phyloP scores from a whole-genome alignment of 2,113 vertebrate genomes.

The Sebastes fasciatus region DNA sequence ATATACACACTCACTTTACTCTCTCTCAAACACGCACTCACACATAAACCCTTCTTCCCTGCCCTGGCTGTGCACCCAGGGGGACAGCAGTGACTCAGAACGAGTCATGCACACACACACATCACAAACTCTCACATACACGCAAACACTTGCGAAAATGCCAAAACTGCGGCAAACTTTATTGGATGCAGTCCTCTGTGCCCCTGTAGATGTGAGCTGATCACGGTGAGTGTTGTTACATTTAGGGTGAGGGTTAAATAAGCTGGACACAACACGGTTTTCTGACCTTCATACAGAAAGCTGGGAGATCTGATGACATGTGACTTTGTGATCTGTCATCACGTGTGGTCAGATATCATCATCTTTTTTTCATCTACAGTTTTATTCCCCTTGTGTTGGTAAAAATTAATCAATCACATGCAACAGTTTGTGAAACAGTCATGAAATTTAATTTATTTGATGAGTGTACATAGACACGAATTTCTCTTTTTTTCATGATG shows the following conservation, averaged over 20 bases:
- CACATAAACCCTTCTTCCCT: conserved; percentile 50
- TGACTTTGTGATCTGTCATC: conserved; percentile 21
- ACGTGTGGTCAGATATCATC: conserved; percentile 15
- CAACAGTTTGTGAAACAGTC: too few relatives aligned
- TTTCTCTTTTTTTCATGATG: too few relatives aligned
- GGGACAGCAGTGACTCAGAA: conserved; percentile 74
- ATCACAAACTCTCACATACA: conserved; percentile 57
- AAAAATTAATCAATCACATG: conserved; percentile 3
- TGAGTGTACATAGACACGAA: too few relatives aligned
- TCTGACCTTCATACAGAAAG: conserved; percentile 14
- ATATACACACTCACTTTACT: conserved; percentile 22
- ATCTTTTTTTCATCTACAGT: background rate
- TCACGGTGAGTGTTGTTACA: background rate
- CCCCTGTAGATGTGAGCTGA: conserved; percentile 9
- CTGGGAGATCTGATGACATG: conserved; percentile 10
- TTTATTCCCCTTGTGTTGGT: background rate
- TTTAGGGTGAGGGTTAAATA: conserved; percentile 22
- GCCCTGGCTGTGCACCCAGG: conserved; percentile 68
- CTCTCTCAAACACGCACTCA: conserved; percentile 45
- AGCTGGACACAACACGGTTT: background rate
- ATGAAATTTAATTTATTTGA: too few relatives aligned
- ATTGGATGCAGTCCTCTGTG: conserved; percentile 51
- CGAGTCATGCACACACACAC: conserved; percentile 68
- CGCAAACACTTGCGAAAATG: conserved; percentile 50
- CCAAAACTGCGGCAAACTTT: conserved; percentile 57